Conservation (phyloP, 2,797 vertebrate species). For the Sitta carolinensis region DNA sequence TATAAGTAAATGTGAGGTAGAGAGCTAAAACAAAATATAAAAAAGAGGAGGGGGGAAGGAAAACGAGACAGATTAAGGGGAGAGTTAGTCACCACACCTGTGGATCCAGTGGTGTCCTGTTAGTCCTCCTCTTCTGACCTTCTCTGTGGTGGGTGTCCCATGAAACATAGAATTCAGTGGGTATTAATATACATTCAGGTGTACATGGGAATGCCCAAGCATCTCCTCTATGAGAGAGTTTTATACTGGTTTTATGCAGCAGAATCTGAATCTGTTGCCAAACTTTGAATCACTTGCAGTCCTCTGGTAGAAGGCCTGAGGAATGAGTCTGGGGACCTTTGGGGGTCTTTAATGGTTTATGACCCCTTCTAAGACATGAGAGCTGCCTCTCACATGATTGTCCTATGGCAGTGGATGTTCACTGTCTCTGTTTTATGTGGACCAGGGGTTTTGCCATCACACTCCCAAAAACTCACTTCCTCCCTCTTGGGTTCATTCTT, state of each 20-base stretch:
- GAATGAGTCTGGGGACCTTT: not conserved
- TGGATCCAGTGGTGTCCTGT: not conserved
- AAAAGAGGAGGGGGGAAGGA: not conserved
- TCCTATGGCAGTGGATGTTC: not conserved
- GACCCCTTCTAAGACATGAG: not conserved
- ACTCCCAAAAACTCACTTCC: not conserved
- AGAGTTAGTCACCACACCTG: not conserved
- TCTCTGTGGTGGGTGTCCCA: not conserved
- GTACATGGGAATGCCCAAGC: not conserved
- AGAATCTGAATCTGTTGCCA: not conserved
- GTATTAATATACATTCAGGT: not conserved
- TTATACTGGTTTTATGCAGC: not conserved
- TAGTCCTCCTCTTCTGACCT: not conserved
- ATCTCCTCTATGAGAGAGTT: not conserved
- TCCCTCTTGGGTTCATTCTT: not conserved
- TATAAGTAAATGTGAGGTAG: not conserved
- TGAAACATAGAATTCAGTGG: not conserved
- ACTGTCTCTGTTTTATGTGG: not conserved
- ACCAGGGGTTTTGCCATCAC: not conserved
- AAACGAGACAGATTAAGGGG: not conserved
- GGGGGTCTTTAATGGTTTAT: not conserved
- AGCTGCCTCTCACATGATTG: accelerated
- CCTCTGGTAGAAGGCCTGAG: not conserved
- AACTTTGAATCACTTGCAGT: not conserved
- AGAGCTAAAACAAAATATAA: not conserved